phyloP scores from a whole-genome alignment of 2,113 vertebrate species.

The Myiagra hebetior region DNA sequence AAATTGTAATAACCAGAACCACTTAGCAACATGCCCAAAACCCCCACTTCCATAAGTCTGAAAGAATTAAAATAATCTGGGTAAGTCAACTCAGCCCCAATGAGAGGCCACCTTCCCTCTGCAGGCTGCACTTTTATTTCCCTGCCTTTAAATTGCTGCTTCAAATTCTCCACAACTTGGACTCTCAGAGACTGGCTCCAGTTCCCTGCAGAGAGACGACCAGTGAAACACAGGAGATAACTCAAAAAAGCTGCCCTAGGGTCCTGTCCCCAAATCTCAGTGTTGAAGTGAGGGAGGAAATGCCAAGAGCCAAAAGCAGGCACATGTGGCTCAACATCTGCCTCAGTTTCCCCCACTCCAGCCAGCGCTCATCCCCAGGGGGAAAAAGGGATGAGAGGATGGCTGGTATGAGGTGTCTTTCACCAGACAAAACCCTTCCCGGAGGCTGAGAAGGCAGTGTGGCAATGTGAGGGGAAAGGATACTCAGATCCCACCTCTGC shows the following conservation, averaged over 20 bases:
- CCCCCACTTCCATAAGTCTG: neutral
- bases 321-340: fast-evolving
- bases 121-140: neutral
- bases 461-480: neutral
- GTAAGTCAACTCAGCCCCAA: neutral
- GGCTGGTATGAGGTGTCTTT: neutral
- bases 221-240: neutral
- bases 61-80: neutral
- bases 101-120: neutral
- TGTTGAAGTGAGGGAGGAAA: neutral
- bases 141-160: neutral
- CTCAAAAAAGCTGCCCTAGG: neutral
- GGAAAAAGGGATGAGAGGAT: fast-evolving
- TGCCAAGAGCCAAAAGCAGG: neutral
- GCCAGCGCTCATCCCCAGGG: fast-evolving
- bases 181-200: fast-evolving
- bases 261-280: neutral
- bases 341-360: neutral
- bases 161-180: neutral
- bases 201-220: neutral
- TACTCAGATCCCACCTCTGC: neutral
- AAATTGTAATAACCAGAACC: neutral
- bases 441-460: fast-evolving
- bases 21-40: neutral
- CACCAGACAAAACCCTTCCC: neutral